Base-by-base conservation (phyloP, 1,140 invertebrate species). In the Tetraneura akinire region DNA sequence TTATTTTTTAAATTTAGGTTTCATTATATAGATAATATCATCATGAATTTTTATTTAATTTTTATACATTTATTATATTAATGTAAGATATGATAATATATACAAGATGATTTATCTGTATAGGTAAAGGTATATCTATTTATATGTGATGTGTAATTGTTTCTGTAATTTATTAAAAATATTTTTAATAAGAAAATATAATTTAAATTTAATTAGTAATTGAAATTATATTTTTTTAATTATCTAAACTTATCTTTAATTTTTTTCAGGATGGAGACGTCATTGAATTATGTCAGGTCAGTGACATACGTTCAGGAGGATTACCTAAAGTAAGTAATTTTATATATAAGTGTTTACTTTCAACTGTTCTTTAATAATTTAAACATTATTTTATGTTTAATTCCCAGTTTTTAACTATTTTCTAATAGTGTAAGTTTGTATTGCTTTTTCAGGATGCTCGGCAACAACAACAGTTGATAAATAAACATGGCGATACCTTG, bases 211-310 rank as follows among this genome's bases (percentile, higher is more conserved):
- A n/a, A n/a, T n/a, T n/a, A n/a, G n/a, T n/a, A n/a, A n/a, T n/a
- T n/a, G n/a, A n/a, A n/a, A n/a, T n/a, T 70, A n/a, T 11, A 23
- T 78, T 23, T 60, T 29, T 60, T 8, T 42, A 81, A 29, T 18
- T 82, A 51, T 82, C n/a, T n/a, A n/a, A n/a, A 26, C 74, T 83
- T 86, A 60, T 66, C 9, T n/a, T n/a, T n/a, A 37, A 37, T 85
- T 84, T 85, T 90, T 89, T n/a, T 64, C 87, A 98, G 96, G 96
- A 98, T 85, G 96, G 96, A 51, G 96, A 98, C 88, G 95, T 97
- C 81, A 92, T 98, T 82, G 96, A 98, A 86, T 88, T 98, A 83
- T 97, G 96, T 86, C 96, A 98, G 92, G 96, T 98, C 80, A 98
- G 95, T 88, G 96, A 98, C 86, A 94, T 98, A 84, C 88, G 96